Conservation (phyloP, 2,888 invertebrate genomes). For the Dusona sp. region DNA sequence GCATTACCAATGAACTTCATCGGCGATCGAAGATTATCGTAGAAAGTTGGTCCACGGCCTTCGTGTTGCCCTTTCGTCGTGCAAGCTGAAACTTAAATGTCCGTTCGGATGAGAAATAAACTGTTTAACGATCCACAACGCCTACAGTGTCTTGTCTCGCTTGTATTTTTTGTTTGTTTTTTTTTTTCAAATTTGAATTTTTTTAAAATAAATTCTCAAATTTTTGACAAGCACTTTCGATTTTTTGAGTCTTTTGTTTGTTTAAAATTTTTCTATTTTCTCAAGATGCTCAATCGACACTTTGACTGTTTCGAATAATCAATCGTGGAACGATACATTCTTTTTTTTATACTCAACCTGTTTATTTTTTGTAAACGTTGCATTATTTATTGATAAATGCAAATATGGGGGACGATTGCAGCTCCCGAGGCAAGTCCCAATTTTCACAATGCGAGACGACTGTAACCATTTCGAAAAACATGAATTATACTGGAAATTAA, state of each 20-base stretch:
- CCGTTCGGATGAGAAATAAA: conserved; percentile 68
- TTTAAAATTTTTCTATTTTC: background rate
- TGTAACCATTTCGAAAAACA: conserved; percentile 76
- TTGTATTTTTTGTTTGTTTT: background rate
- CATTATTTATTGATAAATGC: conserved; percentile 71
- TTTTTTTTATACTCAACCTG: conserved; percentile 80
- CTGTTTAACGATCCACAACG: conserved; percentile 42
- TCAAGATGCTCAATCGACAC: background rate
- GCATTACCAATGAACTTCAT: conserved; percentile 48
- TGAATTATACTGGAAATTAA: conserved; percentile 69
- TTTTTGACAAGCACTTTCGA: conserved; percentile 3
- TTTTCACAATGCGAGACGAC: conserved; percentile 73
- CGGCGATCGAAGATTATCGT: conserved; percentile 52
- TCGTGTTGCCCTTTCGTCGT: conserved; percentile 65
- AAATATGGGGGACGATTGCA: conserved; percentile 75
- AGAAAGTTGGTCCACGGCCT: conserved; percentile 63
- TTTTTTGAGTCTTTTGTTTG: background rate
- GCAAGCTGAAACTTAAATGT: conserved; percentile 80
- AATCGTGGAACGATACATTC: conserved; percentile 73
- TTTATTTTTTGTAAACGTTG: conserved; percentile 64
- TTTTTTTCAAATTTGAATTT: conserved; percentile 17
- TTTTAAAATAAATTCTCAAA: background rate
- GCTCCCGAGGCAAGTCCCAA: conserved; percentile 75
- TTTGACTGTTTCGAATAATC: conserved; percentile 13
- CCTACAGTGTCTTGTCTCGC: conserved; percentile 32